Conservation (phyloP, 2,888 invertebrate species). For the Onthophagus sagittarius region DNA sequence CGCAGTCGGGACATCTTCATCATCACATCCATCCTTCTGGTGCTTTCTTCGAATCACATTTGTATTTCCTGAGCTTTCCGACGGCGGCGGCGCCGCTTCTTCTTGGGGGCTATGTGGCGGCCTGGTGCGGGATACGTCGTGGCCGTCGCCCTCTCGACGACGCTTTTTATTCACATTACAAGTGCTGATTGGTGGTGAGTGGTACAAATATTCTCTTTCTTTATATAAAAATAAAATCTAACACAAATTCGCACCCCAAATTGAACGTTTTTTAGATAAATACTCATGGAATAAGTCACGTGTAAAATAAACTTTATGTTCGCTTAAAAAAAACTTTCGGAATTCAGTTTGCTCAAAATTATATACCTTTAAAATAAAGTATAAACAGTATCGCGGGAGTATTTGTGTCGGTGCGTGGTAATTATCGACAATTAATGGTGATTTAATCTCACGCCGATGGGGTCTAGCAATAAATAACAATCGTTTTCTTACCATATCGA, state of each 20-base stretch:
- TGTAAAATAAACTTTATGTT: neutral
- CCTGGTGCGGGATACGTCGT: neutral
- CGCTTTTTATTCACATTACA: neutral
- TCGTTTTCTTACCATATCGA: neutral
- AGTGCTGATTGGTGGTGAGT: conserved; percentile 13
- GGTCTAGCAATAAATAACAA: neutral
- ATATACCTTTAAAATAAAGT: neutral
- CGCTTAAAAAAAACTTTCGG: neutral
- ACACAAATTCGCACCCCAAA: neutral
- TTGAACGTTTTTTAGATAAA: neutral
- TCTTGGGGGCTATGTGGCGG: conserved; percentile 4
- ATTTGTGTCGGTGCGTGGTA: neutral
- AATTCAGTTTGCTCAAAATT: neutral
- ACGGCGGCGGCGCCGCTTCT: neutral
- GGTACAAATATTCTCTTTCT: neutral
- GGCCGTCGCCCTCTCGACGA: conserved; percentile 3
- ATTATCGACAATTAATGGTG: neutral
- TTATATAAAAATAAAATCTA: neutral
- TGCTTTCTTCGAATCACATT: neutral
- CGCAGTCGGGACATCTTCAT: neutral
- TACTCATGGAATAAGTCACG: neutral
- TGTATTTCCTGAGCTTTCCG: neutral
- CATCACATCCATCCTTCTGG: neutral
- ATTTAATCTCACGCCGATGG: neutral
- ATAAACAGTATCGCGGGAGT: neutral